Conservation (phyloP, 37 sponge, comb jelly and placozoan genomes). For the Spongilla lacustris region DNA sequence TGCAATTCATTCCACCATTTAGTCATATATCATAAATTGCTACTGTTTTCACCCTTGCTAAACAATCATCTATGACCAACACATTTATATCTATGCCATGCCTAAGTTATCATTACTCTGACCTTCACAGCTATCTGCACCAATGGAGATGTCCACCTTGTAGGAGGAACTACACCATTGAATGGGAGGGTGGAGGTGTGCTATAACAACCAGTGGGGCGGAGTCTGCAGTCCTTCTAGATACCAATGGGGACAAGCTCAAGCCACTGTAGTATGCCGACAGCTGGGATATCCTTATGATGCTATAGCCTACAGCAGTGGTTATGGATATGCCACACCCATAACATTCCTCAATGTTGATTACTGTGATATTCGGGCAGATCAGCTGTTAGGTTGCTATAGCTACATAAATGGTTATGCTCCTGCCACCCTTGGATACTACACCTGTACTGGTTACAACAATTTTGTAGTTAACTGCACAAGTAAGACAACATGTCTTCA, state of each 20-base stretch:
- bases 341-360: background rate
- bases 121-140: background rate
- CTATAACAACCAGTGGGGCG: background rate
- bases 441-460: background rate
- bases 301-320: background rate
- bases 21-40: too few species aligned
- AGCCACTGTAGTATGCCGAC: background rate
- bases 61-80: too few species aligned
- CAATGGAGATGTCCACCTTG: background rate
- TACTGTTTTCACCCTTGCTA: too few species aligned
- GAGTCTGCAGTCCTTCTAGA: background rate
- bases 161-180: background rate
- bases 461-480: background rate
- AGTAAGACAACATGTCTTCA: background rate
- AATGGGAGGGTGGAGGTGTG: background rate
- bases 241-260: background rate
- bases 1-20: too few species aligned
- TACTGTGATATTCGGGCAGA: background rate
- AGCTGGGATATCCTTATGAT: background rate
- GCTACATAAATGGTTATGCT: background rate
- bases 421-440: background rate
- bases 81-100: too few species aligned
- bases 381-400: background rate
- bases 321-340: background rate
- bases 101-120: too few species aligned